Evolutionary conservation across 2,888 invertebrate genomes (phyloP), one percentile per base, ranked within the genome.

Genomic region (Pristionchus entomophagus): DNA sequence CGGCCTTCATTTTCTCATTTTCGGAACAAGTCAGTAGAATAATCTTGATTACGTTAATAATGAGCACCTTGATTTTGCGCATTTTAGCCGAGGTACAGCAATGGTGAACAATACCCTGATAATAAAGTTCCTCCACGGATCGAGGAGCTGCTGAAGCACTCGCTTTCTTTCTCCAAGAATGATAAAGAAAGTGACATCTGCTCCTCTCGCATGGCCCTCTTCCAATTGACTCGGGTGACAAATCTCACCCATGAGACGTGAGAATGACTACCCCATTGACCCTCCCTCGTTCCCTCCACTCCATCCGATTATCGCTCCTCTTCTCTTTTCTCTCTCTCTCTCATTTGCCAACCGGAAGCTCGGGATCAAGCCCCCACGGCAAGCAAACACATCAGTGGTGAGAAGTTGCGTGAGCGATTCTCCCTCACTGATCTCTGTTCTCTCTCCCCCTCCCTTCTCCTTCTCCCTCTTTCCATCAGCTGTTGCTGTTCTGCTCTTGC

Each of bases 241-340:
- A 73, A 73, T 73, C 73, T 73, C 38, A 73, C 73, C 73, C 73
- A 73, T 73, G 73, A 73, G 73, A 73, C 73, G 73, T 26, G 41
- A 26, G 73, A 73, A 73, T 73, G 73, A 73, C 73, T 73, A 35
- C 32, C 69, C 69, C 69, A 19, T 38, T 69, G 69, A 17, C 69
- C 38, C 69, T 69, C 69, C 6, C 35, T 32, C 35, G 12, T 26
- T 73, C 45, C 41, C 41, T 45, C n/a, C 19, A 10, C 32, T 26
- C 38, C 41, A 41, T 73, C 73, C 29, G 73, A 45, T 73, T 45
- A 65, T n/a, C 56, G 56, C 56, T 35, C 65, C 32, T 65, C 65
- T 35, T 65, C 65, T 59, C 73, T 41, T 26, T 45, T 73, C 41
- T 73, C n/a, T 38, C 14, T 14, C 35, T 41, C 73, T 56, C n/a